Evolutionary conservation across 2,113 vertebrate genomes (phyloP), one percentile per base, ranked within the genome.

Genomic region (Sphaerodactylus townsendi): DNA sequence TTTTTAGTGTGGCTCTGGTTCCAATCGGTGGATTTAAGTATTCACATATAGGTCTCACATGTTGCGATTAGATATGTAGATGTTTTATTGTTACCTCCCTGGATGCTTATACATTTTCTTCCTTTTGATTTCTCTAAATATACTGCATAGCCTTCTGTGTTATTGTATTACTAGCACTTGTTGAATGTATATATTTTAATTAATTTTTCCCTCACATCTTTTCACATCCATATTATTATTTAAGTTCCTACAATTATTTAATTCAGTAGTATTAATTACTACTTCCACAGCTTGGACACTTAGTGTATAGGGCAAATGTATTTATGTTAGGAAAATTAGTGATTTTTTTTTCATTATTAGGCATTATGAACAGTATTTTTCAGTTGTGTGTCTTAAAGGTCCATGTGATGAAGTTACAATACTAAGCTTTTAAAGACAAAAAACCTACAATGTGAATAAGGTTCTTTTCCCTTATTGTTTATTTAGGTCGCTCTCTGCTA

Each of bases 401-500:
- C 1, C 10, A 25, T 64, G 83, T 59, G 13, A 48, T 85, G 1
- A 37, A 21, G 3, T 59, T 48, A 80, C 9, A 44, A 44, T 44
- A 44, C 44, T 44, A 9, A 70, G 68, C 25, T n/a, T 25, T 74
- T 37, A 50, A 76, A 75, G 71, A 75, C 35, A 56, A 5, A 73
- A 46, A 25, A 53, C 9, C 46, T 77, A 11, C n/a, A 77, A 69
- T 8, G 5, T 50, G 13, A 64, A 10, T 71, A 46, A 65, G 0
- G 69, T 4, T 21, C 23, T 41, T 74, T 62, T 81, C 82, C 73
- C 83, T 87, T 88, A 62, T 35, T 87, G 80, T 62, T 62, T 62
- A 59, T 94, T 90, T 94, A 99, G 98, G 97, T 98, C 89, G 95
- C 97, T 17, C 93, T 99, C 56, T 99, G 97, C 93, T 99, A 99